phyloP scores from a whole-genome alignment of 2,888 invertebrate genomes.

The Drosophila differens region DNA sequence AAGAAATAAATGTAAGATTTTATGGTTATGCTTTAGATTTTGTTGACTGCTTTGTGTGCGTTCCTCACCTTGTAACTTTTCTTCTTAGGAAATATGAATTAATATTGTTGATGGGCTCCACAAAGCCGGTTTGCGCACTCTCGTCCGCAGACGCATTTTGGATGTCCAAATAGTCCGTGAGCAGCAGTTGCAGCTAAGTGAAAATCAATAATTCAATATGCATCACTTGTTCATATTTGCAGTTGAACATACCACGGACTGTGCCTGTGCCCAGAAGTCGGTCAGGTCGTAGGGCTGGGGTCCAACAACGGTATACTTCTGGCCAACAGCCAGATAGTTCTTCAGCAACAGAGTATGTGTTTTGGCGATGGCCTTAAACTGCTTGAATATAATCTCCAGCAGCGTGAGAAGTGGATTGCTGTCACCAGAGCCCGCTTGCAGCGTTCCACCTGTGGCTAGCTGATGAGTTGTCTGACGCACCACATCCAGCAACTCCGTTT shows the following conservation, averaged over 20 bases:
- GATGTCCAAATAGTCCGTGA: constrained; percentile 95
- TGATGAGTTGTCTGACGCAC: constrained; percentile 92
- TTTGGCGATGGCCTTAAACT: constrained; percentile 92
- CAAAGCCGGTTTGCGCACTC: constrained; percentile 86
- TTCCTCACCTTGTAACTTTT: constrained; percentile 82
- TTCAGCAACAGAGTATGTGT: constrained; percentile 90
- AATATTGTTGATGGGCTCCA: constrained; percentile 85
- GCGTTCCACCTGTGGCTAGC: constrained; percentile 86
- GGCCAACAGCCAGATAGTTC: constrained; percentile 88
- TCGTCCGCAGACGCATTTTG: constrained; percentile 90
- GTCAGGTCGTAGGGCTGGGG: constrained; percentile 88
- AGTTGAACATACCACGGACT: constrained; percentile 90
- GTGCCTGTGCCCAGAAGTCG: constrained; percentile 96
- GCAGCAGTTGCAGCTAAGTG: constrained; percentile 90
- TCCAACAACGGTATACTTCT: constrained; percentile 86
- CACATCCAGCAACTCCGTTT: constrained; percentile 92
- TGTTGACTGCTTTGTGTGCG: no score
- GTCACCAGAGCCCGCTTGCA: constrained; percentile 46
- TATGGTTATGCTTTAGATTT: neutral
- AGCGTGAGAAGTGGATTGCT: constrained; percentile 87
- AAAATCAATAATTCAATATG: constrained; percentile 20
- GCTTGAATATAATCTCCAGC: constrained; percentile 91
- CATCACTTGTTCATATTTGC: neutral
- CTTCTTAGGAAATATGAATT: constrained; percentile 86
- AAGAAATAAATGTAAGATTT: neutral